Conservation (phyloP, 92 coral and sea anemone genomes). For the Chrysogorgia sp. region DNA sequence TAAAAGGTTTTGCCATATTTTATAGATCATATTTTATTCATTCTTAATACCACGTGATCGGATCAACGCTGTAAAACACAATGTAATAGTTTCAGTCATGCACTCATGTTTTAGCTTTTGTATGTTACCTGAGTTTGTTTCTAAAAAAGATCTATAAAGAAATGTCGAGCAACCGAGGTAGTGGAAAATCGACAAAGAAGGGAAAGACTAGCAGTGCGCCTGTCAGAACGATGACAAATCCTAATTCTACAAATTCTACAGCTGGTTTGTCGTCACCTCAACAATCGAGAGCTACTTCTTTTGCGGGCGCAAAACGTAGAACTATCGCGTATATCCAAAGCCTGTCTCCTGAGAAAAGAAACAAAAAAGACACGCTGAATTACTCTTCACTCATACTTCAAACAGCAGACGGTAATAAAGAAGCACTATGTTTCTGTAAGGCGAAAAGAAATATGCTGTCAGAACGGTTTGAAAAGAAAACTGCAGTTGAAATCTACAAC, state of each 20-base stretch:
- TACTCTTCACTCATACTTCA: slow-evolving; percentile 36
- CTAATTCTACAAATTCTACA: background rate
- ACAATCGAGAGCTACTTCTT: slow-evolving; percentile 2
- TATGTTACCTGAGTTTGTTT: background rate
- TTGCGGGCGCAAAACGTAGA: background rate
- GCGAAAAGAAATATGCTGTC: slow-evolving; percentile 34
- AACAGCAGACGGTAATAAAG: slow-evolving; percentile 17
- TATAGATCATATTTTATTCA: slow-evolving; percentile 1
- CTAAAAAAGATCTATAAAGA: background rate
- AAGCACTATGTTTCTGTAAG: slow-evolving; percentile 45
- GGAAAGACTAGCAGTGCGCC: slow-evolving; percentile 6
- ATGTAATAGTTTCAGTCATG: too few relatives aligned
- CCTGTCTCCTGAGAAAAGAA: slow-evolving; percentile 48
- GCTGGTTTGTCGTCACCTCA: background rate
- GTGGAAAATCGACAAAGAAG: slow-evolving; percentile 5
- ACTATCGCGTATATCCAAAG: slow-evolving; percentile 43
- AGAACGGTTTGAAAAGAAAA: slow-evolving; percentile 42
- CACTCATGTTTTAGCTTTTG: slow-evolving; percentile 1
- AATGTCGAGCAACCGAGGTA: slow-evolving; percentile 4
- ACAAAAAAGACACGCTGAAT: slow-evolving; percentile 3
- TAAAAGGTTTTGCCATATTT: background rate
- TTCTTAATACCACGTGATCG: slow-evolving; percentile 1
- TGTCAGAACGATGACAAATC: too few relatives aligned
- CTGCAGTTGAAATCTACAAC: slow-evolving; percentile 43
- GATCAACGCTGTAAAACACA: background rate